Evolutionary conservation across 1,140 invertebrate species (phyloP).

Genomic region (Trigoniulus corallinus): DNA sequence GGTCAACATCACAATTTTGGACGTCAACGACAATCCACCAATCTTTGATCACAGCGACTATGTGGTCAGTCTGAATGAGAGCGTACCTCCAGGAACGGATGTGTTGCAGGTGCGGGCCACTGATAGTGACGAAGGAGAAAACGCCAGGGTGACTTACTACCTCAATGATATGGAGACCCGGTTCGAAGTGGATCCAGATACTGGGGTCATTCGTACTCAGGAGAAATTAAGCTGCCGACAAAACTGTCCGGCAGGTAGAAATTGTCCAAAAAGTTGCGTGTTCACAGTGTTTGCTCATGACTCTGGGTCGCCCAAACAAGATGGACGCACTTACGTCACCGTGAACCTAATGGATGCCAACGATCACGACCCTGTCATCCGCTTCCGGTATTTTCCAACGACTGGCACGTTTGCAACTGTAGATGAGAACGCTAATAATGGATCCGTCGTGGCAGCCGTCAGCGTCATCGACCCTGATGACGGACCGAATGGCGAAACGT

Average conservation of each 20-base stretch:
- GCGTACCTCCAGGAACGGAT: conserved; percentile 62
- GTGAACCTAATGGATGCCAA: conserved; percentile 85
- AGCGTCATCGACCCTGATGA: conserved; percentile 79
- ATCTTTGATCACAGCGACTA: conserved; percentile 87
- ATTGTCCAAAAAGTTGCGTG: conserved; percentile 74
- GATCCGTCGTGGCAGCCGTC: conserved; percentile 81
- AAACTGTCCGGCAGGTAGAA: conserved; percentile 25
- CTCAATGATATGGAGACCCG: conserved; percentile 64
- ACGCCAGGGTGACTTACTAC: conserved; percentile 80
- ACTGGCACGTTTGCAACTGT: conserved; percentile 71
- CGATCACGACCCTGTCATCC: conserved; percentile 84
- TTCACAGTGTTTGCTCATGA: conserved; percentile 86
- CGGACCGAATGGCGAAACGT: conserved; percentile 74
- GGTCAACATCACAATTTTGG: conserved; percentile 78
- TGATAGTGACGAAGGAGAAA: conserved; percentile 79
- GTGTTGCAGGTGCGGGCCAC: conserved; percentile 79
- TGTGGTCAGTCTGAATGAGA: conserved; percentile 78
- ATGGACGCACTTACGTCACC: conserved; percentile 84
- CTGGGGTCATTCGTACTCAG: conserved; percentile 62
- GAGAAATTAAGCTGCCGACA: conserved; percentile 37
- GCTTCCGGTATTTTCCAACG: conserved; percentile 70
- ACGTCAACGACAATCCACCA: conserved; percentile 89
- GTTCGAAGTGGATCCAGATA: conserved; percentile 74
- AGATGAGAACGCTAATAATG: conserved; percentile 79
- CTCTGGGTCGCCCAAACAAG: conserved; percentile 72